Evolutionary conservation across 2,113 vertebrate genomes (phyloP).

Genomic region (Equus quagga): DNA sequence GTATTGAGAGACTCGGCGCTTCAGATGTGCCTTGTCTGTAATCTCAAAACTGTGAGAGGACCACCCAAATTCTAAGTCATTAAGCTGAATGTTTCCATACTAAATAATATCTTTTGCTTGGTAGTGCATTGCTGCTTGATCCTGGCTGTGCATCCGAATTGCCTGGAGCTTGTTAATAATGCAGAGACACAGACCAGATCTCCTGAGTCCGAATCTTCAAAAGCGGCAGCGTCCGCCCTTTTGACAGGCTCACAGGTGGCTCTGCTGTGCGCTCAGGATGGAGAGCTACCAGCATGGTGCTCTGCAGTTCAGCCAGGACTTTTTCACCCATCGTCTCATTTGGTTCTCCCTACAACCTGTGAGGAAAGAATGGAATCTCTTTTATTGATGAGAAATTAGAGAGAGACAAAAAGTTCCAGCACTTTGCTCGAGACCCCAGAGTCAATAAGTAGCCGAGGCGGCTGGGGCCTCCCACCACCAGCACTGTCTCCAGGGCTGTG

Average conservation of each 20-base stretch:
- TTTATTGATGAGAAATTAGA: background rate
- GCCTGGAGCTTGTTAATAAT: background rate
- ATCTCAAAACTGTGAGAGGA: constrained; percentile 38
- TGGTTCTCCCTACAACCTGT: background rate
- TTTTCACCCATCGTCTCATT: background rate
- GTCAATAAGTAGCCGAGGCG: background rate
- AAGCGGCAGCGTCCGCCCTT: background rate
- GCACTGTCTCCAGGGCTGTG: fast-evolving
- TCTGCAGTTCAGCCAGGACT: background rate
- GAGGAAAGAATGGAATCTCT: background rate
- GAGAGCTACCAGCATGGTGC: background rate
- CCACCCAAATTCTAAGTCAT: background rate
- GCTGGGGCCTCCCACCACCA: background rate
- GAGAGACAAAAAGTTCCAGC: background rate
- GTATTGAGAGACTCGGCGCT: background rate
- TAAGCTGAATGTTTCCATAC: background rate
- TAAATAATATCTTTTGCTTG: background rate
- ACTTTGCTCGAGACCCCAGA: background rate
- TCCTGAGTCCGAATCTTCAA: background rate
- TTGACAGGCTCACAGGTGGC: background rate
- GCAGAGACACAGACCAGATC: background rate
- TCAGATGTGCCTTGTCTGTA: background rate
- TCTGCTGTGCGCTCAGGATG: fast-evolving
- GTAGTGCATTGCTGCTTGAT: background rate
- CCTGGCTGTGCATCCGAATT: background rate